These are phyloP conservation scores for Polypterus bichir DNA, from an alignment of 2,113 vertebrate species.

Conservation along the genomic window DNA sequence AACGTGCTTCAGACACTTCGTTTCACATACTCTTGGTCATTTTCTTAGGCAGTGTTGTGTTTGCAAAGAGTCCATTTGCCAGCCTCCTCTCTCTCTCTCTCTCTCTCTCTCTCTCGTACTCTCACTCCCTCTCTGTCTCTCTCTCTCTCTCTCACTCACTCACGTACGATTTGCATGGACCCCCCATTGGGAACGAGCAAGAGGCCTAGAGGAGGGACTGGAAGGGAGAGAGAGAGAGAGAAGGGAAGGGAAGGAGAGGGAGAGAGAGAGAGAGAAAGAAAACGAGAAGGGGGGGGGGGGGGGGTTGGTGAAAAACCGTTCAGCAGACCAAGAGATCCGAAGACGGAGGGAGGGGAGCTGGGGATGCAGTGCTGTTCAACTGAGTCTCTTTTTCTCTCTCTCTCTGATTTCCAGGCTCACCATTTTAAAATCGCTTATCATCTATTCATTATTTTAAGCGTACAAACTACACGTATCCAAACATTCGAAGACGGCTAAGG, in stretches of 20 bases:
- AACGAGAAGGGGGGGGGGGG: background rate
- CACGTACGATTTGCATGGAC: conserved; percentile 42
- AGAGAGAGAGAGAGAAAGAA: conserved; percentile 7
- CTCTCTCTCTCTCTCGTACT: conserved; percentile 40
- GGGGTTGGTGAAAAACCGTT: background rate
- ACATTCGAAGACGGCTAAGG: no score
- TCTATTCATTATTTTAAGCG: no score
- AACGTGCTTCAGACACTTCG: no score
- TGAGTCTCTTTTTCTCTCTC: no score
- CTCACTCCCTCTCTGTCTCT: conserved; percentile 33
- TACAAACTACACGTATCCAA: no score
- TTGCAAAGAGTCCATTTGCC: no score
- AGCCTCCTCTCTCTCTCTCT: conserved; percentile 7
- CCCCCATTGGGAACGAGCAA: conserved; percentile 43
- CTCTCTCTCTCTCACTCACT: conserved; percentile 38
- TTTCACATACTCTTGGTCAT: no score
- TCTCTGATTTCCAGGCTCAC: no score
- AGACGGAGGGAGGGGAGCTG: conserved; percentile 15
- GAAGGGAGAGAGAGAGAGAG: conserved; percentile 44
- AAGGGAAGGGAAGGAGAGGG: conserved; percentile 33
- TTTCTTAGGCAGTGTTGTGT: no score
- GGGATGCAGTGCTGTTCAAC: background rate
- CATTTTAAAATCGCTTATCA: no score
- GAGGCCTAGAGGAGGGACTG: conserved; percentile 46
- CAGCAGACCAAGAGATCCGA: conserved; percentile 7